Evolutionary conservation across 2,113 vertebrate genomes (phyloP).

Genomic region (Cephalopholis sonnerati): DNA sequence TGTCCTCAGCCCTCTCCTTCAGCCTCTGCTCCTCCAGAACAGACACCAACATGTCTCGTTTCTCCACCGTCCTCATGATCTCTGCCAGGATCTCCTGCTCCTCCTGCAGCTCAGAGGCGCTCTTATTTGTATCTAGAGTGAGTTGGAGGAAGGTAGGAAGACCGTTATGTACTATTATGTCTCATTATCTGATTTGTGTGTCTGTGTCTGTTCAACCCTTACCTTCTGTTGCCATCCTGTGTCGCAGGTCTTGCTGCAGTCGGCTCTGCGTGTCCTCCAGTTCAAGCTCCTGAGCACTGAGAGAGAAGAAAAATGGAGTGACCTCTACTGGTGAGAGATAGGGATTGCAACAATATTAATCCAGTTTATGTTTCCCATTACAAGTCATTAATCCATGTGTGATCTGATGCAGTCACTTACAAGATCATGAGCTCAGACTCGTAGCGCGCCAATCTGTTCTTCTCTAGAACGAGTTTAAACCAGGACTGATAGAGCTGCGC

Average conservation of each 20-base stretch:
- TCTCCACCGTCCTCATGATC: conserved; percentile 92
- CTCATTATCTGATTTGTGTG: neutral
- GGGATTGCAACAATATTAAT: neutral
- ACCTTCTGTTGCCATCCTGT: conserved; percentile 90
- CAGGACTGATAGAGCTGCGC: conserved; percentile 91
- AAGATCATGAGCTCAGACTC: conserved; percentile 92
- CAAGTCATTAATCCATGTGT: neutral
- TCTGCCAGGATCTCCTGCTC: conserved; percentile 87
- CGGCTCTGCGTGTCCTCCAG: conserved; percentile 93
- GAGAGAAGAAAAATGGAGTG: conserved; percentile 9
- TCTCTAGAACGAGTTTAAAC: conserved; percentile 95
- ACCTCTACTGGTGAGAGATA: neutral
- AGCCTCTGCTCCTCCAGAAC: conserved; percentile 91
- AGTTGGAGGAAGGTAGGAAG: neutral
- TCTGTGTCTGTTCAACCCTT: conserved; percentile 44
- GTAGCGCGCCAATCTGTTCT: conserved; percentile 92
- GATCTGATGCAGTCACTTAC: conserved; percentile 68
- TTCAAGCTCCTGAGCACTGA: conserved; percentile 93
- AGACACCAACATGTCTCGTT: conserved; percentile 87
- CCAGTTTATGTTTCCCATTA: neutral
- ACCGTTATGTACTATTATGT: neutral
- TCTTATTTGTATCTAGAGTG: conserved; percentile 87
- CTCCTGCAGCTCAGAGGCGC: conserved; percentile 83
- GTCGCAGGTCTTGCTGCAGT: conserved; percentile 88
- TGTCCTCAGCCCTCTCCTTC: conserved; percentile 88